Percentiles rank a stretch among this genome's conserved stretches.
These are phyloP conservation scores for Lasioglossum leucozonium DNA, from an alignment of 2,888 invertebrate species.

Conservation along the genomic window DNA sequence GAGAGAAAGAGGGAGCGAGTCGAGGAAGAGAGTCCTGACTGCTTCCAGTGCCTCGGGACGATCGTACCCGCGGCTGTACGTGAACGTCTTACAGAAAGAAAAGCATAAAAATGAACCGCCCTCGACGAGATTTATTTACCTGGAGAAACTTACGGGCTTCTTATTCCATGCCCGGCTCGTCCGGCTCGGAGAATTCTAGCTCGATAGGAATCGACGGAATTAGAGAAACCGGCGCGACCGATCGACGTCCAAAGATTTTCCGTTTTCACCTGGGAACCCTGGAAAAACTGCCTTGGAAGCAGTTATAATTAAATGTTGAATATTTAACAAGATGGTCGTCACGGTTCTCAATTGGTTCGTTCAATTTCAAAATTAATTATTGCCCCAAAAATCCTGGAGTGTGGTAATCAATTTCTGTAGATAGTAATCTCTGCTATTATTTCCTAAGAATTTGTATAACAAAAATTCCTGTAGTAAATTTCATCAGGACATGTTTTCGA, in stretches of 20 bases:
- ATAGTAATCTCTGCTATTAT: too few species aligned
- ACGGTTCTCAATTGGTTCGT: neutral
- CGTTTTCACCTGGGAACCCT: neutral
- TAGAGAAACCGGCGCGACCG: neutral
- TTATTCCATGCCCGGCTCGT: constrained; percentile 55
- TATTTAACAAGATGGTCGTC: neutral
- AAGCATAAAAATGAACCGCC: constrained; percentile 62
- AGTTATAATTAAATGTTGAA: neutral
- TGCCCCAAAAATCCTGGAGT: neutral
- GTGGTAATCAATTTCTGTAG: too few species aligned
- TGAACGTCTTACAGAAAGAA: constrained; percentile 63
- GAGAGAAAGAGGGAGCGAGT: constrained; percentile 3
- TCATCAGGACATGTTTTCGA: too few species aligned
- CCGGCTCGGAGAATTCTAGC: constrained; percentile 27
- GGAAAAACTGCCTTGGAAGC: neutral
- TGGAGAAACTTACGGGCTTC: constrained; percentile 48
- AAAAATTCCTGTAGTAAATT: too few species aligned
- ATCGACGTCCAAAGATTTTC: constrained; percentile 1
- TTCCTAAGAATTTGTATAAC: too few species aligned
- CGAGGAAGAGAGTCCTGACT: neutral
- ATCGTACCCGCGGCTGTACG: constrained; percentile 55
- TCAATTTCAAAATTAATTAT: neutral
- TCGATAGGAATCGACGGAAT: constrained; percentile 19
- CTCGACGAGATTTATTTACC: constrained; percentile 61
- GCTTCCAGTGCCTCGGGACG: neutral